Evolutionary conservation across 2,113 vertebrate genomes (phyloP).

Genomic region (Oreochromis aureus): DNA sequence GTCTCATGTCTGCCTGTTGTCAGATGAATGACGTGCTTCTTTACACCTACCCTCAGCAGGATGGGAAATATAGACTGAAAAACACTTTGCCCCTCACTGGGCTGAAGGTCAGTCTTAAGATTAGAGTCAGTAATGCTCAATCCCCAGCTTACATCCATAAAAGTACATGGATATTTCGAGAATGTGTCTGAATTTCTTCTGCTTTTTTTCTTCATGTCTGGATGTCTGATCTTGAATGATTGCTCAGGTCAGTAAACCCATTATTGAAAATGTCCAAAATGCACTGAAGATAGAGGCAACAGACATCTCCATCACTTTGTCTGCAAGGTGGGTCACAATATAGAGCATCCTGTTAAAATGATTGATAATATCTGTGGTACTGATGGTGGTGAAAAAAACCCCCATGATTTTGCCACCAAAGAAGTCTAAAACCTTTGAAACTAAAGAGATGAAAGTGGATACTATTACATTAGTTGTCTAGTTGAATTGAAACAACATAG

Average conservation of each 20-base stretch:
- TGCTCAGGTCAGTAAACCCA: conserved; percentile 84
- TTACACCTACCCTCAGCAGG: conserved; percentile 94
- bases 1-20: conserved; percentile 1
- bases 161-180: background rate
- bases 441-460: background rate
- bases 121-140: background rate
- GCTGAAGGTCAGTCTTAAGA: conserved; percentile 79
- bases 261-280: conserved; percentile 81
- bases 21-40: conserved; percentile 96
- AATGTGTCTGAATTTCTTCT: background rate
- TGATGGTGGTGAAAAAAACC: background rate
- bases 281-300: conserved; percentile 83
- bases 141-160: background rate
- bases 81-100: conserved; percentile 80
- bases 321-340: conserved; percentile 80
- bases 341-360: background rate
- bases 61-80: conserved; percentile 92
- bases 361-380: background rate
- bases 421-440: background rate
- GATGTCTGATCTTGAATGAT: background rate
- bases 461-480: background rate
- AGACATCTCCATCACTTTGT: conserved; percentile 82
- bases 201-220: background rate
- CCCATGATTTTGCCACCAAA: background rate
- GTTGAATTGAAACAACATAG: background rate